Conservation (phyloP, 2,888 invertebrate genomes). For the Hymenopus coronatus region DNA sequence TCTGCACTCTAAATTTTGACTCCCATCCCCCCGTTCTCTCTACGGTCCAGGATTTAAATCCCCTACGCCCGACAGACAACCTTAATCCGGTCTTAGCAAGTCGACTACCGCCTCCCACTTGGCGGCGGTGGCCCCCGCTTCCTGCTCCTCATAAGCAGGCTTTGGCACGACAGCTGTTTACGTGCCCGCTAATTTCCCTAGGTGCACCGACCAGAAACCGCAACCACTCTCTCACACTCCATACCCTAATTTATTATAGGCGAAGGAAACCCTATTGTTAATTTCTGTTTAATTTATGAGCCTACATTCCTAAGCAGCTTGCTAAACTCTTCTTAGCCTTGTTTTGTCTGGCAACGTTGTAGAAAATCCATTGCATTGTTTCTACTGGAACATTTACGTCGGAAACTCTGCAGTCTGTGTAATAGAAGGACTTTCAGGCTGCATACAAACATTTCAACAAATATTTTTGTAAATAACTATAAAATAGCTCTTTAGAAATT, state of each 20-base stretch:
- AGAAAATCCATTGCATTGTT: too few species aligned
- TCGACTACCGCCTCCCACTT: neutral
- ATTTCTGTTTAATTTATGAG: neutral
- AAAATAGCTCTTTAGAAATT: too few species aligned
- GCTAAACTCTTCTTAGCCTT: neutral
- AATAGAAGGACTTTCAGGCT: neutral
- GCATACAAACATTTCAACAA: neutral
- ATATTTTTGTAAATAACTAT: neutral
- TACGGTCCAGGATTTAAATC: neutral
- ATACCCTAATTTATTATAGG: neutral
- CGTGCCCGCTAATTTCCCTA: neutral
- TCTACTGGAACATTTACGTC: too few species aligned
- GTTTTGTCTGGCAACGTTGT: neutral
- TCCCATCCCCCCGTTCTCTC: neutral
- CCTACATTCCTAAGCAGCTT: neutral
- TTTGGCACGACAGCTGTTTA: neutral
- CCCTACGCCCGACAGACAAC: neutral
- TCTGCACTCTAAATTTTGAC: neutral
- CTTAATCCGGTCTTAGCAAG: slow-evolving; percentile 1
- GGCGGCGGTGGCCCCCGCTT: neutral
- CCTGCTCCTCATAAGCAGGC: neutral
- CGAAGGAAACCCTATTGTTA: neutral
- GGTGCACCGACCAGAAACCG: neutral
- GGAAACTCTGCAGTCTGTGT: too few species aligned
- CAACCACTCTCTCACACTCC: neutral